A percentile compares a stretch with the other conserved stretches of the same genome.
phyloP scores from a whole-genome alignment of 2,797 vertebrate species.

The Eremophila alpestris region DNA sequence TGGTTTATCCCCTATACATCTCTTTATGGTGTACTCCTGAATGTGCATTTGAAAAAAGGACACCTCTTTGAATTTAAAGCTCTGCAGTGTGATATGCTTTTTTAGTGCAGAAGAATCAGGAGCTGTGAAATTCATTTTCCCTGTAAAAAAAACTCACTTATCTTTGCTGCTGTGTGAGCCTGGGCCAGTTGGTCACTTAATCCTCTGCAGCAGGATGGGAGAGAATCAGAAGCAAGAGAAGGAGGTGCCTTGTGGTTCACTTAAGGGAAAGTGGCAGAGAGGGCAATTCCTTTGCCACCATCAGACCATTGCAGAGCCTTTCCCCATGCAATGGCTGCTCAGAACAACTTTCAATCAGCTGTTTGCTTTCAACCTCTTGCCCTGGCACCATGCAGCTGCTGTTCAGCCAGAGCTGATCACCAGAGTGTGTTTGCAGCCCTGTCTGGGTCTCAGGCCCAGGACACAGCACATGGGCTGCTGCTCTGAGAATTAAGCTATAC shows the following conservation, averaged over 20 bases:
- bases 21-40: neutral
- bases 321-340: neutral
- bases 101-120: neutral
- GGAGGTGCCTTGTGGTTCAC: neutral
- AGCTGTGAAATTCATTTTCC: neutral
- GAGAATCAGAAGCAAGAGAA: neutral
- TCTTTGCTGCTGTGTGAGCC: neutral
- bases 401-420: neutral
- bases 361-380: neutral
- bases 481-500: neutral
- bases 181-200: neutral
- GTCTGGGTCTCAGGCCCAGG: neutral
- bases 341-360: neutral
- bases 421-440: neutral
- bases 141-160: neutral
- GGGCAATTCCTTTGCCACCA: neutral
- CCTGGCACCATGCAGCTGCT: rapidly evolving
- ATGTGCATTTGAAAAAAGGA: neutral
- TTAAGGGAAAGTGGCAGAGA: rapidly evolving
- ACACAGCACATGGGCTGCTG: rapidly evolving
- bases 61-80: neutral
- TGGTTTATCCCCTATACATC: neutral
- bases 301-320: neutral
- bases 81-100: neutral
- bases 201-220: neutral